phyloP scores from a whole-genome alignment of 2,888 invertebrate genomes.

The Oscheius sp. region DNA sequence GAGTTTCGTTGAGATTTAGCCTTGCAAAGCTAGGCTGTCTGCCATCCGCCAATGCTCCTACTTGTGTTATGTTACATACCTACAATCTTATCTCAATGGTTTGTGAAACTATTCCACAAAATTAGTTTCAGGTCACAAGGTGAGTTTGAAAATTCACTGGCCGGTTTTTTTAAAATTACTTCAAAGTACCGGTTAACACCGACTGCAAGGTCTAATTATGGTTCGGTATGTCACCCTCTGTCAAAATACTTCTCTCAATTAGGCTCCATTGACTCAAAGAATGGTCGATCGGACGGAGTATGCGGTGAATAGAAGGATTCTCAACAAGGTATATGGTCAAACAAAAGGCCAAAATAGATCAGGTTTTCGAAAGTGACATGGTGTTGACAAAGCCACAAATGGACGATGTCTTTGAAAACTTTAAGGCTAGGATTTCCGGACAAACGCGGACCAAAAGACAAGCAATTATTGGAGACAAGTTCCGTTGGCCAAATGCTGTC shows the following conservation, averaged over 20 bases:
- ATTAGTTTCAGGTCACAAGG: slow-evolving; percentile 13
- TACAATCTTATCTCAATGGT: background rate
- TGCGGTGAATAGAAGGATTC: slow-evolving; percentile 40
- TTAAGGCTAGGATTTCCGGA: slow-evolving; percentile 40
- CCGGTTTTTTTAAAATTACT: slow-evolving; percentile 33
- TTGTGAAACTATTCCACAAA: background rate
- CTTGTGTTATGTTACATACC: background rate
- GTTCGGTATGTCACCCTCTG: slow-evolving; percentile 18
- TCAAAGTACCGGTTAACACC: slow-evolving; percentile 39
- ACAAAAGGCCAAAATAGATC: background rate
- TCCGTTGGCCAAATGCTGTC: slow-evolving; percentile 48
- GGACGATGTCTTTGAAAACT: slow-evolving; percentile 48
- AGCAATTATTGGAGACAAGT: slow-evolving; percentile 45
- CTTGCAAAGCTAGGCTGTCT: slow-evolving; percentile 17
- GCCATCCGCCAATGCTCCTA: slow-evolving; percentile 4
- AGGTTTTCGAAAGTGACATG: slow-evolving; percentile 51
- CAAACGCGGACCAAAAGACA: slow-evolving; percentile 40
- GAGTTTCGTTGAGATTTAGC: slow-evolving; percentile 21
- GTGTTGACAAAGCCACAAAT: slow-evolving; percentile 46
- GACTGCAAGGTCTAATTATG: slow-evolving; percentile 35
- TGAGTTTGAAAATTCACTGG: slow-evolving; percentile 20
- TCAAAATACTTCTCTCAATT: slow-evolving; percentile 12
- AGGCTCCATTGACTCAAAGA: slow-evolving; percentile 30
- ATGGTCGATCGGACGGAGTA: slow-evolving; percentile 46
- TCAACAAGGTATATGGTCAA: slow-evolving; percentile 35